A percentile compares a stretch with the other conserved stretches of the same genome.
Evolutionary conservation across 1,140 invertebrate genomes (phyloP).

Genomic region (Brachionus koreanus): DNA sequence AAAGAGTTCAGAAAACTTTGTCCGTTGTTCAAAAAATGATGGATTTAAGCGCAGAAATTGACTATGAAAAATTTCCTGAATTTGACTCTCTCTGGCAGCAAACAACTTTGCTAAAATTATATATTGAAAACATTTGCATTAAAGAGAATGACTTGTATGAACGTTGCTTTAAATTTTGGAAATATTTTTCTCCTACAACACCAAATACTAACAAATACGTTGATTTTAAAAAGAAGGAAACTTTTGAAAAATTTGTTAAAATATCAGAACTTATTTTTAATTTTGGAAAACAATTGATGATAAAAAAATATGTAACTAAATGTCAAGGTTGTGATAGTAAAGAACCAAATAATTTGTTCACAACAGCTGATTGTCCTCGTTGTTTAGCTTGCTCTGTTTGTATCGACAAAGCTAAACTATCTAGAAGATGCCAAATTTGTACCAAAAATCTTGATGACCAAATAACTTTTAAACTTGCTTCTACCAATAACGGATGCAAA

Average conservation of each 20-base stretch:
- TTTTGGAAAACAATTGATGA: not conserved
- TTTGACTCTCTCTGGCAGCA: slow-evolving; percentile 8
- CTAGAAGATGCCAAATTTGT: not conserved
- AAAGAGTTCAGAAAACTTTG: not conserved
- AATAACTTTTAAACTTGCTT: not conserved
- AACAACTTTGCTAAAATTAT: not conserved
- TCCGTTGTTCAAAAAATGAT: not conserved
- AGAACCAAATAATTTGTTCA: not conserved
- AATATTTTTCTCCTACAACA: not conserved
- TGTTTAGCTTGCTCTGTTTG: not conserved
- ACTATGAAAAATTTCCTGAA: not conserved
- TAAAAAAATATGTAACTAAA: not conserved
- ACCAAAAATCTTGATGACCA: not conserved
- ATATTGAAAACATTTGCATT: slow-evolving; percentile 15
- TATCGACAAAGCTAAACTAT: not conserved
- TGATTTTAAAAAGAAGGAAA: not conserved
- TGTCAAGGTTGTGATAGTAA: not conserved
- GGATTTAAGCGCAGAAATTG: not conserved
- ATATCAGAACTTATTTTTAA: not conserved
- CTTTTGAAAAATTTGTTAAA: not conserved
- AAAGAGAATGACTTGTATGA: not conserved
- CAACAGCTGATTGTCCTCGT: not conserved
- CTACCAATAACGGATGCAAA: not conserved
- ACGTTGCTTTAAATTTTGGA: slow-evolving; percentile 1
- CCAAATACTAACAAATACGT: not conserved